Base-by-base conservation (phyloP, 2,888 invertebrate genomes). In the Drosophila sordidapex region DNA sequence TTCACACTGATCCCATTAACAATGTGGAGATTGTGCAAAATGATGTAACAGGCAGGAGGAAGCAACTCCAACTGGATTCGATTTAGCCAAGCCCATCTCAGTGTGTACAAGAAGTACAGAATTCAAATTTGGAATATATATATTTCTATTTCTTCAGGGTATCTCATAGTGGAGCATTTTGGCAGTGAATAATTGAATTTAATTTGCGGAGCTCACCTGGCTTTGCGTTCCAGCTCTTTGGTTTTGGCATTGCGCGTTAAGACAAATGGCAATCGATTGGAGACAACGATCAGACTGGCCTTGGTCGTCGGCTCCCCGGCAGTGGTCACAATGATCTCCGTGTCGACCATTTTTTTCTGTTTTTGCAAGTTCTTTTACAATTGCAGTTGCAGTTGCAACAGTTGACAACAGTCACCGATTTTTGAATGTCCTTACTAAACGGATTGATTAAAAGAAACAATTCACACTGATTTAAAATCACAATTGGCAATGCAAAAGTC, bases 221-320 rank as follows among this genome's bases (percentile, higher is more conserved):
- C 96, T 93, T 96, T 97, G 78, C 98, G 95, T 87, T 96, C 95
- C 88, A 97, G 94, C 52, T 95, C 94, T 53, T 96, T 96, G 70
- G 96, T 96, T 85, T 94, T 94, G 62, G 96, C 94, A 94, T 97
- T 95, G 91, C 96, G 95, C 91, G 95, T 96, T 74, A 98, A 94
- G 76, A 98, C 96, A 94, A 98, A 98, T 10, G 98, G 98, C 92
- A 98, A 94, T 83, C 98, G 94, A 94, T 98, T 98, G 81, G 98
- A 98, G 71, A 98, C 97, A 83, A 98, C 98, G 90, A 98, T 97
- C 95, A 98, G 96, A 91, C 96, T 97, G 83, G 96, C 96, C 87
- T 95, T 95, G 8, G 90, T 86, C 31, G 88, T 79, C 1, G 91
- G 87, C 73, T 93, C 93, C 33, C 82, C 87, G 56, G 89, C 83